Percentiles rank a stretch among this genome's conserved stretches.
Conservation (phyloP, 2,797 vertebrate genomes). For the Diplodus puntazzo region DNA sequence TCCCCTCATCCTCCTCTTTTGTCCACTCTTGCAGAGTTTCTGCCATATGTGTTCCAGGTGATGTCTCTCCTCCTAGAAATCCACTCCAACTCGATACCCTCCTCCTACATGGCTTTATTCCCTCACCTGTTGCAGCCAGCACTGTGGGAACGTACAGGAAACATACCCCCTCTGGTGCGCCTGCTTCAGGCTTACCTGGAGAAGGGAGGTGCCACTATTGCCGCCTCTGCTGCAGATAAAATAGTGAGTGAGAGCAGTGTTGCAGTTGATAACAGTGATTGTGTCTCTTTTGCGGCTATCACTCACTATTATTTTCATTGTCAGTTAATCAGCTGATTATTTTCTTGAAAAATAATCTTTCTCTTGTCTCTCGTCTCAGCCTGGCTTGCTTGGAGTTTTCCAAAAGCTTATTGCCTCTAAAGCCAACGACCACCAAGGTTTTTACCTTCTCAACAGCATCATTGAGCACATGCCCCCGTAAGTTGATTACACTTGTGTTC, state of each 20-base stretch:
- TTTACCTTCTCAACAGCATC: slow-evolving; percentile 98
- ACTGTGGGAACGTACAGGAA: slow-evolving; percentile 96
- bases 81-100: slow-evolving; percentile 92
- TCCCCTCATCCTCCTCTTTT: not conserved
- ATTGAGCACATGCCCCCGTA: slow-evolving; percentile 97
- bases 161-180: slow-evolving; percentile 96
- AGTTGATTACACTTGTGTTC: slow-evolving; percentile 65
- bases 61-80: slow-evolving; percentile 99
- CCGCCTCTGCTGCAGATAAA: slow-evolving; percentile 92
- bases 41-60: slow-evolving; percentile 99
- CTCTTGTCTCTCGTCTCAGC: slow-evolving; percentile 80
- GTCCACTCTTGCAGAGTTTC: slow-evolving; percentile 90
- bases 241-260: slow-evolving; percentile 87
- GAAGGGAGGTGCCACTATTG: slow-evolving; percentile 91
- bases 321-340: too few species aligned
- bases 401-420: slow-evolving; percentile 99
- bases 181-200: slow-evolving; percentile 97
- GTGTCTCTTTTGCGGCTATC: too few species aligned
- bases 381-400: slow-evolving; percentile 97
- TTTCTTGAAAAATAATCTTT: not conserved
- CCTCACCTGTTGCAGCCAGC: slow-evolving; percentile 97
- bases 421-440: slow-evolving; percentile 98
- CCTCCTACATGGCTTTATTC: slow-evolving; percentile 96
- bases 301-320: too few species aligned
- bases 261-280: not conserved